These are phyloP conservation scores for Danio tinwini DNA, from an alignment of 2,797 vertebrate genomes.

Conservation along the genomic window DNA sequence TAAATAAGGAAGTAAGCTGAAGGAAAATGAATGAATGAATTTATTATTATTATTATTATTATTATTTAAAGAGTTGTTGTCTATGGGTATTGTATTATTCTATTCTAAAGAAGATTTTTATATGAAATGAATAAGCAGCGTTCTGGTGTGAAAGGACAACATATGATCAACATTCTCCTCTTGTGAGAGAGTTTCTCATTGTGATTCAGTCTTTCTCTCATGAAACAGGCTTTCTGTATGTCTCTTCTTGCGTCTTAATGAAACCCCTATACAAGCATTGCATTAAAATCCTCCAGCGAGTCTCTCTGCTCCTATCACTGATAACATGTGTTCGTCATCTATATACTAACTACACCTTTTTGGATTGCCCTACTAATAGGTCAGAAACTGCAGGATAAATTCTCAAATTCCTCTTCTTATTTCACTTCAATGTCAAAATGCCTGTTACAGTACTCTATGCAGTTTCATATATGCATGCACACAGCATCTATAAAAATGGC, in stretches of 20 bases:
- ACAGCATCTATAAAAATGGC: neutral
- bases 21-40: too few species aligned
- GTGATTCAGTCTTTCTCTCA: slow-evolving; percentile 1
- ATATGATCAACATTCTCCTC: neutral
- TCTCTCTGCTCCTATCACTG: neutral
- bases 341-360: slow-evolving; percentile 17
- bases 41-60: too few species aligned
- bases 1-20: too few species aligned
- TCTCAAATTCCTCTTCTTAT: neutral
- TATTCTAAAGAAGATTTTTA: neutral
- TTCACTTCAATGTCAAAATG: neutral
- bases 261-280: neutral
- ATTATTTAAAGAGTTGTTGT: too few species aligned
- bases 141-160: neutral
- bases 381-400: neutral
- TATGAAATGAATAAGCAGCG: neutral
- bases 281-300: neutral
- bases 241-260: slow-evolving; percentile 10
- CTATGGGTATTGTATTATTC: too few species aligned
- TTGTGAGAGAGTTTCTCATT: neutral
- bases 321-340: neutral
- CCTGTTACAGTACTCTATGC: neutral
- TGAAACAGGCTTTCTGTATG: neutral
- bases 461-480: neutral
- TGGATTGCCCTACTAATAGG: slow-evolving; percentile 14